Evolutionary conservation across 1,140 invertebrate genomes (phyloP).

Genomic region (Stegodyphus mimosarum): DNA sequence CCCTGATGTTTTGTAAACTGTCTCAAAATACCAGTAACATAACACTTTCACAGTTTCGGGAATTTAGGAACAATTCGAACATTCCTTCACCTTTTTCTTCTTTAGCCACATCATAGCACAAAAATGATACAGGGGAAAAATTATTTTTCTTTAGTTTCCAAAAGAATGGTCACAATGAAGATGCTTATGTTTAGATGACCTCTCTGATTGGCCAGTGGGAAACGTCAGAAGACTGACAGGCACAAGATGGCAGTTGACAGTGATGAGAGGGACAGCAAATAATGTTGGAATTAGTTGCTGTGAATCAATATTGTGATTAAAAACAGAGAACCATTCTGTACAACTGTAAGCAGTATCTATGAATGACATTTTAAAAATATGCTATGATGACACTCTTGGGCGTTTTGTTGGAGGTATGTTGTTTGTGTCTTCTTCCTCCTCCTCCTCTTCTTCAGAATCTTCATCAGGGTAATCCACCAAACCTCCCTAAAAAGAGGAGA

Average conservation of each 20-base stretch:
- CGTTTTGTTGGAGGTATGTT: constrained; percentile 72
- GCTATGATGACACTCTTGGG: constrained; percentile 69
- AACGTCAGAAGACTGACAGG: constrained; percentile 46
- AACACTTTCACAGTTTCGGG: too few species aligned
- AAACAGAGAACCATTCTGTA: constrained; percentile 41
- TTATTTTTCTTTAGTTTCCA: too few species aligned
- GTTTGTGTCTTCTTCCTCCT: constrained; percentile 73
- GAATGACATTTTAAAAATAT: constrained; percentile 48
- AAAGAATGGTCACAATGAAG: too few species aligned
- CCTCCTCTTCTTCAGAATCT: constrained; percentile 90
- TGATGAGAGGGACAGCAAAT: constrained; percentile 31
- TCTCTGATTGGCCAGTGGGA: constrained; percentile 2
- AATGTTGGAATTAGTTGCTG: constrained; percentile 4
- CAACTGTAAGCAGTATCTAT: constrained; percentile 8
- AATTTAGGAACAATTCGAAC: too few species aligned
- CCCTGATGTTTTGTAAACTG: too few species aligned
- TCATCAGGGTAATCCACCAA: constrained; percentile 96
- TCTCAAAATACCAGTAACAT: too few species aligned
- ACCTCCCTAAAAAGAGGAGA: constrained; percentile 74
- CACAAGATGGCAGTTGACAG: constrained; percentile 55
- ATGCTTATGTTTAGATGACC: too few species aligned
- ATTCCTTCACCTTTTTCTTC: too few species aligned
- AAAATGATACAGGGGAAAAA: too few species aligned
- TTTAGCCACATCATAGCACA: too few species aligned
- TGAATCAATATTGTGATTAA: constrained; percentile 31